Percentiles rank a stretch among this genome's conserved stretches.
Evolutionary conservation across 2,797 vertebrate species (phyloP).

Genomic region (Rhodeus uyekii): DNA sequence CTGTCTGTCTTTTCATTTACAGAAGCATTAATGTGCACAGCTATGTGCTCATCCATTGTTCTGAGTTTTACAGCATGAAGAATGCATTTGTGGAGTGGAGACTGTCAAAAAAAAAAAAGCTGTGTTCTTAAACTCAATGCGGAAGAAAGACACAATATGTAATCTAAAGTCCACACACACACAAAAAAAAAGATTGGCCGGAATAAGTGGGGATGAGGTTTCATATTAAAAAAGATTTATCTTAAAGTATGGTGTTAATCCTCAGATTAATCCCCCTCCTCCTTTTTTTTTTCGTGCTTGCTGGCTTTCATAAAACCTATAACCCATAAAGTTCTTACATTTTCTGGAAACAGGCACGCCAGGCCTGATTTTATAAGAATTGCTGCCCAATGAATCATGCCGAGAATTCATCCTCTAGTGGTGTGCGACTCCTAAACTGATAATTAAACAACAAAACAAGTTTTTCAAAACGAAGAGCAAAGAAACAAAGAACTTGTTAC

Average conservation of each 20-base stretch:
- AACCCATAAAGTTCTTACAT: constrained; percentile 78
- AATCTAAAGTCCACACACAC: constrained; percentile 75
- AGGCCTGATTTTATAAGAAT: constrained; percentile 77
- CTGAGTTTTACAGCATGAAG: constrained; percentile 79
- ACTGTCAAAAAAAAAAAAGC: constrained; percentile 58
- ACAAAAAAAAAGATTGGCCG: constrained; percentile 75
- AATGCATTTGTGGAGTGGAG: constrained; percentile 70
- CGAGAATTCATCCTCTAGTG: constrained; percentile 68
- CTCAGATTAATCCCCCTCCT: constrained; percentile 70
- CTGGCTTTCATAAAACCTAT: constrained; percentile 68
- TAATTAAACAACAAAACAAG: constrained; percentile 67
- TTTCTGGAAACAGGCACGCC: constrained; percentile 76
- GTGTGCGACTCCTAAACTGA: constrained; percentile 63
- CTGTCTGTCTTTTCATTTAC: constrained; percentile 64
- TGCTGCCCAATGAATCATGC: constrained; percentile 76
- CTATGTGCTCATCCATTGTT: constrained; percentile 77
- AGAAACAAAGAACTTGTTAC: constrained; percentile 64
- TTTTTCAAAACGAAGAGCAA: constrained; percentile 40
- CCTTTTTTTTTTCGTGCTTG: constrained; percentile 60
- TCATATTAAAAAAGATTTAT: constrained; percentile 81
- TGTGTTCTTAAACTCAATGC: constrained; percentile 66
- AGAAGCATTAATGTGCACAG: constrained; percentile 76
- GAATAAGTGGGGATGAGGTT: constrained; percentile 79
- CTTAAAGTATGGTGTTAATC: constrained; percentile 81
- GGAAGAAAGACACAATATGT: constrained; percentile 52